A percentile compares a stretch with the other conserved stretches of the same genome.
Evolutionary conservation across 53 echinoderm and acorn worm species (phyloP).

Genomic region (Apostichopus leukothele): DNA sequence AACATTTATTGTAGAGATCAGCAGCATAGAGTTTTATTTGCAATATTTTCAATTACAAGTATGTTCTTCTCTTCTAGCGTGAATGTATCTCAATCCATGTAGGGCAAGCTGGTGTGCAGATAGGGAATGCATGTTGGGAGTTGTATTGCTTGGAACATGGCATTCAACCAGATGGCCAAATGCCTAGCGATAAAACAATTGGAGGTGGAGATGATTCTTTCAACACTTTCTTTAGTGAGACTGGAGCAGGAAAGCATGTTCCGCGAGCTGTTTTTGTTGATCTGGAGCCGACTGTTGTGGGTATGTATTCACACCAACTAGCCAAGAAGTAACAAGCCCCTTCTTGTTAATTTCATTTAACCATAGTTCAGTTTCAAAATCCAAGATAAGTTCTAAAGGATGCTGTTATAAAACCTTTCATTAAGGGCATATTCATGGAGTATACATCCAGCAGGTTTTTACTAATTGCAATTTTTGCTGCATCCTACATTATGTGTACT

Average conservation of each 20-base stretch:
- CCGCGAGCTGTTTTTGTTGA: constrained; percentile 62
- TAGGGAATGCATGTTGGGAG: constrained; percentile 87
- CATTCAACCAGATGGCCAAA: constrained; percentile 81
- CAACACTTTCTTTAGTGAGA: constrained; percentile 65
- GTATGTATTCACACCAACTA: constrained; percentile 9
- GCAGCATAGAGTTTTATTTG: too few relatives aligned
- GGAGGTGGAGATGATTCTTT: constrained; percentile 52
- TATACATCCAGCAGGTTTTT: too few relatives aligned
- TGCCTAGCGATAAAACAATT: constrained; percentile 61
- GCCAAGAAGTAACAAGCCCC: too few relatives aligned
- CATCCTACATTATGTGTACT: too few relatives aligned
- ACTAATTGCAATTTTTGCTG: too few relatives aligned
- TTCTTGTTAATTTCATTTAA: too few relatives aligned
- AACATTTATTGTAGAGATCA: too few relatives aligned
- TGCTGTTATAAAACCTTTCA: too few relatives aligned
- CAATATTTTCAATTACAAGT: too few relatives aligned
- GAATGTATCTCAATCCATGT: constrained; percentile 75
- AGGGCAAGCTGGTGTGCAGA: constrained; percentile 81
- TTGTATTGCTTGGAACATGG: constrained; percentile 82
- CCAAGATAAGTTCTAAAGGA: too few relatives aligned
- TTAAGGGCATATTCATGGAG: too few relatives aligned
- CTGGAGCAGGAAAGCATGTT: constrained; percentile 50
- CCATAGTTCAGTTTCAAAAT: too few relatives aligned
- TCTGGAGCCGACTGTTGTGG: constrained; percentile 65
- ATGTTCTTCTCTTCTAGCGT: constrained; percentile 47